These are phyloP conservation scores for Pheucticus melanocephalus DNA, from an alignment of 2,113 vertebrate genomes.

Conservation along the genomic window DNA sequence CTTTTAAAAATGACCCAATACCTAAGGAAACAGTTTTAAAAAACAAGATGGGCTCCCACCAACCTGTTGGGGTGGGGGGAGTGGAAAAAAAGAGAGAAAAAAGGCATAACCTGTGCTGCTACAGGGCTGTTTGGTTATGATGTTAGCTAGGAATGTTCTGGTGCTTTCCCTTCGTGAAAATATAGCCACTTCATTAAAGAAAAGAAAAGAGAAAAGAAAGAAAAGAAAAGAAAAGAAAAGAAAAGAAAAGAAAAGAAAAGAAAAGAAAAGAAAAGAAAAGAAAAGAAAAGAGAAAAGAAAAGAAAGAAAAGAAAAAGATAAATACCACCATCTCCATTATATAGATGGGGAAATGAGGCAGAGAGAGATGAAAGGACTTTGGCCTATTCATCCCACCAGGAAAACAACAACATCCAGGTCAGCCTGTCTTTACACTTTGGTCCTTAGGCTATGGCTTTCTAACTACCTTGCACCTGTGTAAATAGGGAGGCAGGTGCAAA, in stretches of 20 bases:
- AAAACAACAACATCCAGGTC: constrained; percentile 24
- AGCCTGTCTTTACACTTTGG: not conserved
- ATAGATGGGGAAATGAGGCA: constrained; percentile 23
- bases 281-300: not conserved
- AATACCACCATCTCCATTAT: not conserved
- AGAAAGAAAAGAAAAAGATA: not conserved
- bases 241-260: not conserved
- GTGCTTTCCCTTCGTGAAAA: not conserved
- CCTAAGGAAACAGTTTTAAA: not conserved
- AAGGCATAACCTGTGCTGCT: not conserved
- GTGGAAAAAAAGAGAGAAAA: not conserved
- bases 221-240: not conserved
- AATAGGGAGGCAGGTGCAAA: constrained; percentile 35
- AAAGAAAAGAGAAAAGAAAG: too few relatives aligned
- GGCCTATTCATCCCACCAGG: constrained; percentile 24
- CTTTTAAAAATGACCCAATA: not conserved
- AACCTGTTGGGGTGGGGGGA: not conserved
- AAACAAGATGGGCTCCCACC: not conserved
- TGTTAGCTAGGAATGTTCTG: not conserved
- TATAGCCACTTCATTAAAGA: not conserved
- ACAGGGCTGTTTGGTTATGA: not conserved
- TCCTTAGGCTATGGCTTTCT: not conserved
- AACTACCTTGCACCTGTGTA: constrained; percentile 32
- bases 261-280: rapidly evolving
- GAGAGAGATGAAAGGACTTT: constrained; percentile 37